These are phyloP conservation scores for Hirundo rustica DNA, from an alignment of 2,797 vertebrate species.

Conservation along the genomic window DNA sequence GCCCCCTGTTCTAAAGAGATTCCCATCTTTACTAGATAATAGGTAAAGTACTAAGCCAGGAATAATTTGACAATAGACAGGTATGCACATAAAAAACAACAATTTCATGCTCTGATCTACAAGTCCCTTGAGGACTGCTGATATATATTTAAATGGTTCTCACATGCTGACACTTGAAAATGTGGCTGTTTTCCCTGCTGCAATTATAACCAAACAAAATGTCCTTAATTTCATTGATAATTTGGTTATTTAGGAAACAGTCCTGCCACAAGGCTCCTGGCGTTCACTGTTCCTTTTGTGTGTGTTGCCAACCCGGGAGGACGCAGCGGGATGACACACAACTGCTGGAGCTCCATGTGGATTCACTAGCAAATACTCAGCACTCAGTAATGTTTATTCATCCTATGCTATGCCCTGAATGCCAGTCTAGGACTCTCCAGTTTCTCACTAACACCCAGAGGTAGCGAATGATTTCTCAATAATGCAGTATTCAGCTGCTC, in stretches of 20 bases:
- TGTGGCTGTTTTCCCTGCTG: neutral
- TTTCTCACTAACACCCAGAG: slow-evolving; percentile 47
- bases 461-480: slow-evolving; percentile 51
- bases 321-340: neutral
- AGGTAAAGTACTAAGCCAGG: slow-evolving; percentile 5
- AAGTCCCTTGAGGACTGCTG: neutral
- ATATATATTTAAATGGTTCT: slow-evolving; percentile 35
- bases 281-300: neutral
- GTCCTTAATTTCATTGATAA: slow-evolving; percentile 6
- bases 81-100: neutral
- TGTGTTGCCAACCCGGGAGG: neutral
- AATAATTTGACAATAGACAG: slow-evolving; percentile 32
- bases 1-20: neutral
- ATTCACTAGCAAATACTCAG: neutral
- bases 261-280: neutral
- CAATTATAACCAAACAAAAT: neutral
- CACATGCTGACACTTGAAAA: slow-evolving; percentile 18
- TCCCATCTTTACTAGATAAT: neutral
- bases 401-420: slow-evolving; percentile 17
- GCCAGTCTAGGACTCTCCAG: slow-evolving; percentile 31
- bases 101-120: neutral
- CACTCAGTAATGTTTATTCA: slow-evolving; percentile 27
- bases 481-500: slow-evolving; percentile 44
- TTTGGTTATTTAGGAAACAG: slow-evolving; percentile 20
- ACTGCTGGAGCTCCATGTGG: neutral